Evolutionary conservation across 2,113 vertebrate genomes (phyloP).

Genomic region (Symphodus melops): DNA sequence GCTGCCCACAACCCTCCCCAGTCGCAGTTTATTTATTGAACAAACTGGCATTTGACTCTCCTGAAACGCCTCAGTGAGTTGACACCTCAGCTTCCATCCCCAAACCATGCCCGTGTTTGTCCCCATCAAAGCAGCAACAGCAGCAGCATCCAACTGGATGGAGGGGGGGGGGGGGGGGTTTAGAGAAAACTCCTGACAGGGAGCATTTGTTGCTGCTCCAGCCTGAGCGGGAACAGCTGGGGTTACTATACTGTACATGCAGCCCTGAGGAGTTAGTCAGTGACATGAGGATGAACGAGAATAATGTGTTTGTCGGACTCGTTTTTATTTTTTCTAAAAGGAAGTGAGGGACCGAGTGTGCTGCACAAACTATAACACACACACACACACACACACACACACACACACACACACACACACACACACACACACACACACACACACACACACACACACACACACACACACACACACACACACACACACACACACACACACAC

Average conservation of each 20-base stretch:
- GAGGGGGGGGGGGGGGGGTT: no score
- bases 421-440: not conserved
- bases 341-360: slow-evolving; percentile 10
- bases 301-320: slow-evolving; percentile 50
- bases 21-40: slow-evolving; percentile 26
- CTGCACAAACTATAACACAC: slow-evolving; percentile 14
- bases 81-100: slow-evolving; percentile 10
- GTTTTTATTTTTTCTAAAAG: slow-evolving; percentile 34
- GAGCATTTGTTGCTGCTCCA: slow-evolving; percentile 11
- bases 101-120: not conserved
- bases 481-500: slow-evolving; percentile 12
- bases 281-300: slow-evolving; percentile 47
- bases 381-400: not conserved
- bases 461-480: not conserved
- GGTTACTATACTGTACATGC: not conserved
- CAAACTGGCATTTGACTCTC: slow-evolving; percentile 27
- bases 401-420: not conserved
- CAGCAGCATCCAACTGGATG: slow-evolving; percentile 6
- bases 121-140: slow-evolving; percentile 22
- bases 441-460: not conserved
- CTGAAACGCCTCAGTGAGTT: slow-evolving; percentile 8
- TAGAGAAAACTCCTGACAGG: slow-evolving; percentile 17
- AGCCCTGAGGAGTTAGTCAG: slow-evolving; percentile 11
- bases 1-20: slow-evolving; percentile 42
- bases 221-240: slow-evolving; percentile 22